Evolutionary conservation across 2,888 invertebrate species (phyloP).

Genomic region (Myopa tessellatipennis): DNA sequence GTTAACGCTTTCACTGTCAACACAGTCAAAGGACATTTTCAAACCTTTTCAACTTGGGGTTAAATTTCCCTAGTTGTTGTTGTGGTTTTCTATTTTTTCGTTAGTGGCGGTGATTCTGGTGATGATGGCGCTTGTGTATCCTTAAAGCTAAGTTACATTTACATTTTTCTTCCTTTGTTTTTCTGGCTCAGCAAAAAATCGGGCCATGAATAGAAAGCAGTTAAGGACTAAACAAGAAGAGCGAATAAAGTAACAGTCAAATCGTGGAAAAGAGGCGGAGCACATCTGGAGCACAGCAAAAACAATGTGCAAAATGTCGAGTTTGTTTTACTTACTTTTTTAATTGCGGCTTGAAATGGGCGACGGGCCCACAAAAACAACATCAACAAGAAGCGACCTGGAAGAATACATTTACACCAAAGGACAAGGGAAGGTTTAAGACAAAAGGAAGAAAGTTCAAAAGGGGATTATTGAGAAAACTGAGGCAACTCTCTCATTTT

Average conservation of each 20-base stretch:
- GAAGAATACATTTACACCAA: not conserved
- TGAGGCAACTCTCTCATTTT: no score
- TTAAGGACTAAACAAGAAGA: conserved; percentile 10
- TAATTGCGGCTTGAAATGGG: not conserved
- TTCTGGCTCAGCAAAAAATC: not conserved
- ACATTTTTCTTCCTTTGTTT: not conserved
- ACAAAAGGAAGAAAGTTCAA: no score
- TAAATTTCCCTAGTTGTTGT: not conserved
- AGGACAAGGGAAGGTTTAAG: no score
- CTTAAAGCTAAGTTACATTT: conserved; percentile 1
- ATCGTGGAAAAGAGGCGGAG: not conserved
- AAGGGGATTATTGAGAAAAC: no score
- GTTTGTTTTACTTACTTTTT: no score
- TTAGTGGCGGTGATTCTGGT: not conserved
- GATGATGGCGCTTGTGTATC: not conserved
- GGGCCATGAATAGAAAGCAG: conserved; percentile 16
- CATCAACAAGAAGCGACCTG: not conserved
- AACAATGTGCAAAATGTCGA: not conserved
- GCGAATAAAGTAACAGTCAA: not conserved
- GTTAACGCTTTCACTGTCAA: conserved; percentile 39
- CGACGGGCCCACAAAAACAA: not conserved
- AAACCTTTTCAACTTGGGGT: conserved; percentile 18
- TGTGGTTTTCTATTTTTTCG: not conserved
- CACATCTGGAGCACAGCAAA: not conserved
- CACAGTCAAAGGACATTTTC: conserved; percentile 23